These are phyloP conservation scores for Drosophila paracracens DNA, from an alignment of 2,888 invertebrate species.

Conservation along the genomic window DNA sequence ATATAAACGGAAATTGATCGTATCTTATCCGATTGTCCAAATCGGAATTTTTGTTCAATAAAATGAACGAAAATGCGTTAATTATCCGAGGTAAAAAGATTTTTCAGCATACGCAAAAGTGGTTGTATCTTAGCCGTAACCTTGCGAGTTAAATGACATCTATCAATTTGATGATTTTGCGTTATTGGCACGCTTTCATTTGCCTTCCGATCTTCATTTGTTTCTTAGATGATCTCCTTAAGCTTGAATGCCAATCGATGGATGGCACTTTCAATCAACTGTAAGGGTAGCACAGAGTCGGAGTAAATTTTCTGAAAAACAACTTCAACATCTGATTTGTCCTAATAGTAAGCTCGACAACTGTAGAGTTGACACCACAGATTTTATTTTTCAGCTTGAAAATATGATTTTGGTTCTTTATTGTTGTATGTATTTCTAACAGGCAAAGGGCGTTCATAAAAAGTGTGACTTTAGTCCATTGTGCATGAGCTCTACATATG, in stretches of 20 bases:
- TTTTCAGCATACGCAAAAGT: not conserved
- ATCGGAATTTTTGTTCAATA: not conserved
- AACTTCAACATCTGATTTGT: not conserved
- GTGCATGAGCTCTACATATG: conserved; percentile 10
- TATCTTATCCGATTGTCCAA: not conserved
- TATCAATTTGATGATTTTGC: not conserved
- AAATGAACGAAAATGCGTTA: too few relatives aligned
- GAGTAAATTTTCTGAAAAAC: not conserved
- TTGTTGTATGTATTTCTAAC: not conserved
- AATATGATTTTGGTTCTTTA: not conserved
- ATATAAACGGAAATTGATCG: not conserved
- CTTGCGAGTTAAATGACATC: not conserved
- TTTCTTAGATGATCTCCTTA: not conserved
- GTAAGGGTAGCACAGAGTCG: not conserved
- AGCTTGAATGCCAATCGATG: not conserved
- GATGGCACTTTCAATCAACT: not conserved
- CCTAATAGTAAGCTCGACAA: not conserved
- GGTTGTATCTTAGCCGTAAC: not conserved
- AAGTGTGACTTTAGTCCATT: not conserved
- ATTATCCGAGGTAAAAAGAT: not conserved
- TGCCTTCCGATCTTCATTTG: not conserved
- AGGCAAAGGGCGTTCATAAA: not conserved
- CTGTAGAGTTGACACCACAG: not conserved
- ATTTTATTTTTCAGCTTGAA: not conserved
- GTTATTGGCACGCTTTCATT: not conserved